Base-by-base conservation (phyloP, 2,888 invertebrate genomes). In the Leucophora obtusa region DNA sequence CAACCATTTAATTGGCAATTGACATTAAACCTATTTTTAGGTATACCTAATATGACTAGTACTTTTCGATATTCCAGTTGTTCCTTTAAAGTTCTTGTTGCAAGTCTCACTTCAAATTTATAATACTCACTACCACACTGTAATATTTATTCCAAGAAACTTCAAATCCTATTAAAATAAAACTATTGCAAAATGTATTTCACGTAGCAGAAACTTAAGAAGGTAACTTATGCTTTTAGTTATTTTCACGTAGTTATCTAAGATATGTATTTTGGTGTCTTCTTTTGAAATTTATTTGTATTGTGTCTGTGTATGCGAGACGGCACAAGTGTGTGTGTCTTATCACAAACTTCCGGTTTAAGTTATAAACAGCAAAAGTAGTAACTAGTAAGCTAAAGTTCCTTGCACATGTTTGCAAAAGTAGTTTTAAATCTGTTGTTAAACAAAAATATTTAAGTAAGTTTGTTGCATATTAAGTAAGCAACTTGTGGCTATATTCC, bases 171-270 rank as follows among this genome's bases (percentile, higher is more conserved):
- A 60, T 70, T 70, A 70, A 60, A 60, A 59, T 33, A 28, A 63
- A 63, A 63, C 63, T 63, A 28, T 28, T 50, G 0, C 17, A 50
- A 63, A 63, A 50, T 17, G 17, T 50, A 43, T 58, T 68, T 1
- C 58, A 68, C 68, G 56, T 47, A 24, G 47, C 33, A 11, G 14
- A 58, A 50, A 35, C 38, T 38, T 51, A 43, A 53, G 53, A 43
- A 53, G 53, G 14, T 54, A 72, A 56, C 54, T 72, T 72, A 54
- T 60, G 51, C 59, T 51, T 14, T 0, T 58, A 60, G 69, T 63
- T 62, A 63, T 76, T 58, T 56, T 60, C 69, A 69, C 63, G 63
- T 69, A 62, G 14, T 62, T 69, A 56, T 54, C 47, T 21, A 66
- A 63, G 5, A 65, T 35, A 21, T 11, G n/a, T 43, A 21, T 53